Base-by-base conservation (phyloP, 2,797 vertebrate genomes). In the Carapus acus region DNA sequence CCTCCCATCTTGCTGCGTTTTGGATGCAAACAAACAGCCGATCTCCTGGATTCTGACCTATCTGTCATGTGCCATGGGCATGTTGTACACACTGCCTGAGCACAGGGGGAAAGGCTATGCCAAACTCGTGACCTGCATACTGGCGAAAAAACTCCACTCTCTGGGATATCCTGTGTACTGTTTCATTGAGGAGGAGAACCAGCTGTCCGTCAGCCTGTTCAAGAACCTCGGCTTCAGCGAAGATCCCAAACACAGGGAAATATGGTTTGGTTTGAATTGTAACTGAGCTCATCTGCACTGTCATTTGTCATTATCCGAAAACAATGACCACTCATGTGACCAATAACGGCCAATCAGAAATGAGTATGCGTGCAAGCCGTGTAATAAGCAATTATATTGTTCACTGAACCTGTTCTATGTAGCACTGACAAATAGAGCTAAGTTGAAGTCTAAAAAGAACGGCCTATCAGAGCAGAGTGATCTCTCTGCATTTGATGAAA, bases 121-220 rank as follows among this genome's bases (percentile, higher is more conserved):
- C 56, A 85, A 82, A 67, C 9, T 66, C 2, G 1, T 87, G 49
- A 48, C 86, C 2, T 59, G 67, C 62, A 24, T 1, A 33, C 57
- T 85, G 24, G 70, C 72, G 41, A 83, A 63, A 66, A 78, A 40
- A 12, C 75, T 88, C 16, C 54, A 55, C 4, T 53, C 71, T 19
- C 60, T 76, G 33, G 81, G 78, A 7, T 79, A 71, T 52, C 83
- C 85, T 0, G 57, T 85, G 42, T 88, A 40, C 75, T 81, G 80
- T 69, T 81, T 66, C 61, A 64, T 86, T 31, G 85, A 86, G 65
- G 82, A 85, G 18, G 67, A 74, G 6, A 88, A 88, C 58, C 2
- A 2, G 1, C 16, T 57, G 16, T 86, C 87, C 16, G 67, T 77
- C 49, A 69, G 31, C 3, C 71, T 88, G 16, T 84, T 85, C 39